Evolutionary conservation across 2,797 vertebrate genomes (phyloP).

Genomic region (Myoxocephalus aenaeus): DNA sequence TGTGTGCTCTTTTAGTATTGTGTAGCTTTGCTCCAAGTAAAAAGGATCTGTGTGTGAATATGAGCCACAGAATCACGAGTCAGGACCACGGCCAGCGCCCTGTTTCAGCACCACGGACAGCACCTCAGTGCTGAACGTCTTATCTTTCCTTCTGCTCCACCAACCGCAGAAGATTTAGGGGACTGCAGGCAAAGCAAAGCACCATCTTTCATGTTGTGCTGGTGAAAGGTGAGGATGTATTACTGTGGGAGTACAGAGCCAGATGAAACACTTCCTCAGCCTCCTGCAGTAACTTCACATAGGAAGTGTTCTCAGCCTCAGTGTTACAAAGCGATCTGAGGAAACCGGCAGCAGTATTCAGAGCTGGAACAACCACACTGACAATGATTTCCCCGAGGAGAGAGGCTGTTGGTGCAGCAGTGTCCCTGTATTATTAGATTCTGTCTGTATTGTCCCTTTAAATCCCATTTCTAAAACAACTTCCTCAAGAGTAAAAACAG

Average conservation of each 20-base stretch:
- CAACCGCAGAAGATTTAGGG: conserved; percentile 38
- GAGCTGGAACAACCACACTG: conserved; percentile 47
- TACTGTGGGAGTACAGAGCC: conserved; percentile 20
- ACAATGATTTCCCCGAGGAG: conserved; percentile 67
- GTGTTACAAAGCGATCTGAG: conserved; percentile 32
- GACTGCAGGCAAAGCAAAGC: conserved; percentile 7
- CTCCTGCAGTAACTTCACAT: conserved; percentile 50
- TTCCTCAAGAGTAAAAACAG: conserved; percentile 19
- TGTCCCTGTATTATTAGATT: conserved; percentile 29
- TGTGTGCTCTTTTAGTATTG: not conserved
- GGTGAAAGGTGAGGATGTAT: conserved; percentile 39
- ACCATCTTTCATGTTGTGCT: conserved; percentile 39
- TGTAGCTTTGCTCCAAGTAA: not conserved
- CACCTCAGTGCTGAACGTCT: not conserved
- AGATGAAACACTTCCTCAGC: conserved; percentile 56
- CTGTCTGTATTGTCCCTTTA: conserved; percentile 18
- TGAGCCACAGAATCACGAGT: not conserved
- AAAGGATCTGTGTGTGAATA: too few species aligned
- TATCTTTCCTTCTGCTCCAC: conserved; percentile 9
- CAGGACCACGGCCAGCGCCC: too few species aligned
- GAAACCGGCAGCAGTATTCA: conserved; percentile 37
- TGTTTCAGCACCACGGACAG: too few species aligned
- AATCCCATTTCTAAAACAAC: conserved; percentile 17
- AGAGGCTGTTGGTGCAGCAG: conserved; percentile 26
- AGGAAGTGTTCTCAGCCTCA: conserved; percentile 28